phyloP scores from a whole-genome alignment of 2,113 vertebrate species.

The Mormyrus lacerda region DNA sequence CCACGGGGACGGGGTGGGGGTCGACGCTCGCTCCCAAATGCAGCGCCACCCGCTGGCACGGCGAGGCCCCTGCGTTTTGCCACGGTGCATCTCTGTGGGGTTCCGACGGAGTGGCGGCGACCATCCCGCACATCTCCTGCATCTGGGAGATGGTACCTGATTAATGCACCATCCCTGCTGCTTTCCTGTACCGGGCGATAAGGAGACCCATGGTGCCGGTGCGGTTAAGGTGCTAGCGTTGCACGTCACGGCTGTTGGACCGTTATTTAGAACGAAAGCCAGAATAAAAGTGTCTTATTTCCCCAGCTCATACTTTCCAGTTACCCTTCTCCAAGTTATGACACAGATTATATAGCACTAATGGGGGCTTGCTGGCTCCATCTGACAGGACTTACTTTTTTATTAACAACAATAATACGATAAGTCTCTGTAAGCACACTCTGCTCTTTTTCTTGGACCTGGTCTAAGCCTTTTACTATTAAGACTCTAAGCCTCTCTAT shows the following conservation, averaged over 20 bases:
- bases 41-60: neutral
- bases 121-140: neutral
- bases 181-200: neutral
- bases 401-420: neutral
- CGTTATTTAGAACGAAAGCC: neutral
- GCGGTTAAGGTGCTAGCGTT: neutral
- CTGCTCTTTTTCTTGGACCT: neutral
- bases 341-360: neutral
- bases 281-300: neutral
- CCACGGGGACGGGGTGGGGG: too few relatives aligned
- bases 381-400: neutral
- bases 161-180: neutral
- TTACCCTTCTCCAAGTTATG: constrained; percentile 3
- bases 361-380: neutral
- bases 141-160: neutral
- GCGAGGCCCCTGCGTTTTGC: too few relatives aligned
- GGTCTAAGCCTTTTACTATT: neutral
- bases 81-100: neutral
- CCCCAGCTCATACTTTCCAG: neutral
- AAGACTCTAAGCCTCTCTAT: neutral
- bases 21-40: neutral
- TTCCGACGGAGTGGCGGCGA: too few relatives aligned
- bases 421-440: neutral
- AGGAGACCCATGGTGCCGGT: neutral
- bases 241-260: neutral